Percentiles rank a stretch among this genome's conserved stretches.
These are phyloP conservation scores for Artemia sinica DNA, from an alignment of 2,888 invertebrate species.

Conservation along the genomic window DNA sequence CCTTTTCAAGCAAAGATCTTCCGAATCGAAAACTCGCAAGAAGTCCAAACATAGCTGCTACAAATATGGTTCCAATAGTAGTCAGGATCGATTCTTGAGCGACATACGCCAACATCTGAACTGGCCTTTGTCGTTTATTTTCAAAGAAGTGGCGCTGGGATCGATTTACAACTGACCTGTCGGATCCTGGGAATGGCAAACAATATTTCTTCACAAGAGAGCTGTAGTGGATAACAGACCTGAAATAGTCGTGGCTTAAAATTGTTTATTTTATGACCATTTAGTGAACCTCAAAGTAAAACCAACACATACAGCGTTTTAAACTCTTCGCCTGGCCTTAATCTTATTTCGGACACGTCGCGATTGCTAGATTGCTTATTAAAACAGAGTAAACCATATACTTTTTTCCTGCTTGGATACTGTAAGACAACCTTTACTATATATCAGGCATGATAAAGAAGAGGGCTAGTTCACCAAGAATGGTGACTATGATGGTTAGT, in stretches of 20 bases:
- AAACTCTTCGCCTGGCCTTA: too few species aligned
- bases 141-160: conserved; percentile 59
- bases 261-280: too few species aligned
- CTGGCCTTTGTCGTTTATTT: conserved; percentile 48
- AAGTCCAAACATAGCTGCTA: conserved; percentile 43
- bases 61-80: conserved; percentile 37
- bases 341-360: too few species aligned
- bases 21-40: conserved; percentile 45
- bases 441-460: too few species aligned
- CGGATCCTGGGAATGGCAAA: conserved; percentile 63
- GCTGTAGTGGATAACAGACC: conserved; percentile 29
- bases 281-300: too few species aligned
- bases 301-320: too few species aligned
- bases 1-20: conserved; percentile 45
- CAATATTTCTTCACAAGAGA: conserved; percentile 41
- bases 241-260: conserved; percentile 22
- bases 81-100: conserved; percentile 37
- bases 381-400: too few species aligned
- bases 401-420: too few species aligned
- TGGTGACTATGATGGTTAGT: too few species aligned
- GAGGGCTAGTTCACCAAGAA: too few species aligned
- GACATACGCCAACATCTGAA: conserved; percentile 59
- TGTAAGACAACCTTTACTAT: too few species aligned
- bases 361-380: too few species aligned
- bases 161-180: conserved; percentile 60